Base-by-base conservation (phyloP, 2,797 vertebrate genomes). In the Gila robusta region DNA sequence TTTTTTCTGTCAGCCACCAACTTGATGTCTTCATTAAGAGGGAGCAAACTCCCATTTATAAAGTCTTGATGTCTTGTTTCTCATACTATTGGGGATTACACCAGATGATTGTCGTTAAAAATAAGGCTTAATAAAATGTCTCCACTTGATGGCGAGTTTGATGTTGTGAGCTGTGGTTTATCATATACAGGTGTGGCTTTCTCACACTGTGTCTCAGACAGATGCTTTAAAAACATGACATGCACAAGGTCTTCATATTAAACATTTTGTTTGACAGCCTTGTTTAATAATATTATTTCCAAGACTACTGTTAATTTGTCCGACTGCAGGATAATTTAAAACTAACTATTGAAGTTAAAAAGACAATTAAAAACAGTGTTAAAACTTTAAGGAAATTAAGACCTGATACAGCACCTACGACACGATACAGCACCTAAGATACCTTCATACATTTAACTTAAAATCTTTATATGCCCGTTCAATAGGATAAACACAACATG, bases 101-200 rank as follows among this genome's bases (percentile, higher is more conserved):
- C 35, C 23, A 47, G 1, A 67, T 19, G 59, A 23, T 11, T 28
- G 26, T 44, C 17, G 28, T 47, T 10, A 23, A 21, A 47, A 66
- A 21, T 32, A 70, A 81, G 21, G 28, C 79, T 69, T 70, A n/a
- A 81, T 52, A 41, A 56, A 12, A 71, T 70, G 49, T 56, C 14
- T 41, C 37, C 28, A 70, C 44, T 47, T 52, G 28, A 52, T 37
- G 21, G 10, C 3, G 28, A 54, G 32, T 26, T 19, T 71, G 52
- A 21, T 82, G 47, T 54, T 70, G 41, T 26, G 47, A 52, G 32
- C 35, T 59, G 67, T 6, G 5, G 5, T 71, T 71, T 26, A 21
- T 71, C 5, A 28, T 26, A 70, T 39, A 56, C 41, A 79, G 59
- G 39, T 47, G 78, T 47, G 59, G 41, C 35, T 54, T 72, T 41